phyloP scores from a whole-genome alignment of 2,113 vertebrate genomes.

The Dicerorhinus sumatrensis region DNA sequence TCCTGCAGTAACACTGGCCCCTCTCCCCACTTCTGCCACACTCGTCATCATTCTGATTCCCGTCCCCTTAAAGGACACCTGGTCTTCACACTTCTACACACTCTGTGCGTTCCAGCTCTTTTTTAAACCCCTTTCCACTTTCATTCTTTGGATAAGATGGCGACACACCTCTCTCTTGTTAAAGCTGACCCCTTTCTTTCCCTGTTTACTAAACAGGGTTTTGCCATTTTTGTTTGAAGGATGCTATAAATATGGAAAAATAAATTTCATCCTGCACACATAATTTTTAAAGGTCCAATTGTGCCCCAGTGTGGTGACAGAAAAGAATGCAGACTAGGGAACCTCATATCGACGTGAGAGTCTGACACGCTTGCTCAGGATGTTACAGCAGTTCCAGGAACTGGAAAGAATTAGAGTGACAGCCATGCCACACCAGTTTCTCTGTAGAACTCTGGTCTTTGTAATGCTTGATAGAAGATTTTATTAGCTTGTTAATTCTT shows the following conservation, averaged over 20 bases:
- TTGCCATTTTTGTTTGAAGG: not conserved
- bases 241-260: not conserved
- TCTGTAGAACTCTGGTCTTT: not conserved
- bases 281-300: not conserved
- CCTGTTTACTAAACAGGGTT: rapidly evolving
- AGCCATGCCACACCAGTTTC: too few relatives aligned
- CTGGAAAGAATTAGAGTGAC: too few relatives aligned
- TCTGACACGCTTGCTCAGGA: rapidly evolving
- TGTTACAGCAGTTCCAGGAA: not conserved
- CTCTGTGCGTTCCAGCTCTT: too few relatives aligned
- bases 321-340: not conserved
- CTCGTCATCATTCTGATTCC: not conserved
- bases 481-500: not conserved
- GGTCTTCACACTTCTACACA: not conserved
- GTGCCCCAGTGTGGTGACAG: not conserved
- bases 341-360: rapidly evolving
- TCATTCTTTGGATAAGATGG: rapidly evolving
- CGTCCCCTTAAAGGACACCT: not conserved
- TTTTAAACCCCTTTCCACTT: not conserved
- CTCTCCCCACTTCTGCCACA: not conserved
- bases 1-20: not conserved
- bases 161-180: not conserved
- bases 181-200: not conserved
- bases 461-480: rapidly evolving
- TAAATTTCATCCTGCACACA: rapidly evolving